phyloP scores from a whole-genome alignment of 2,113 vertebrate species.

The Mungos mungo region DNA sequence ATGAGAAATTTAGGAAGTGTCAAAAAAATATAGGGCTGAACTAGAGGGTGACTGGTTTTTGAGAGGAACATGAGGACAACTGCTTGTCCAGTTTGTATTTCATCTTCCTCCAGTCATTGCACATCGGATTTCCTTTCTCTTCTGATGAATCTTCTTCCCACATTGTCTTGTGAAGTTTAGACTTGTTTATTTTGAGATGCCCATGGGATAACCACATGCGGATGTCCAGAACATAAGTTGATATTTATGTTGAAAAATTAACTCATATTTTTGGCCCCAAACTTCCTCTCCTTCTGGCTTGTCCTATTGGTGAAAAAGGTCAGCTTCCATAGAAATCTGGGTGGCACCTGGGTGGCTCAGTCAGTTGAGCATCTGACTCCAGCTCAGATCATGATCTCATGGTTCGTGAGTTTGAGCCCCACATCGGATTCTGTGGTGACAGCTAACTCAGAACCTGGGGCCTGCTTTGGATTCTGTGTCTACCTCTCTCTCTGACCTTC shows the following conservation, averaged over 20 bases:
- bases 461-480: too few relatives aligned
- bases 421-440: too few relatives aligned
- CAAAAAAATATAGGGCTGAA: neutral
- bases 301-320: neutral
- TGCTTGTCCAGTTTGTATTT: neutral
- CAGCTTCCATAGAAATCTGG: neutral
- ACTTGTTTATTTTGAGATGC: neutral
- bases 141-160: neutral
- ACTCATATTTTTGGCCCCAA: neutral
- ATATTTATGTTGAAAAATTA: neutral
- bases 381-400: too few relatives aligned
- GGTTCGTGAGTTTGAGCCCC: too few relatives aligned
- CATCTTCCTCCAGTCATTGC: neutral
- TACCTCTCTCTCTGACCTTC: too few relatives aligned
- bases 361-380: too few relatives aligned
- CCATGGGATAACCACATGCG: neutral
- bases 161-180: neutral
- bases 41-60: neutral
- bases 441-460: too few relatives aligned
- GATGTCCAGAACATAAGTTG: neutral
- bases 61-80: neutral
- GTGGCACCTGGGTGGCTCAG: too few relatives aligned
- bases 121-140: neutral
- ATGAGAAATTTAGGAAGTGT: neutral
- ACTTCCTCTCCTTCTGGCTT: neutral